Conservation (phyloP, 2,797 vertebrate species). For the Percopsis omiscomaycus region DNA sequence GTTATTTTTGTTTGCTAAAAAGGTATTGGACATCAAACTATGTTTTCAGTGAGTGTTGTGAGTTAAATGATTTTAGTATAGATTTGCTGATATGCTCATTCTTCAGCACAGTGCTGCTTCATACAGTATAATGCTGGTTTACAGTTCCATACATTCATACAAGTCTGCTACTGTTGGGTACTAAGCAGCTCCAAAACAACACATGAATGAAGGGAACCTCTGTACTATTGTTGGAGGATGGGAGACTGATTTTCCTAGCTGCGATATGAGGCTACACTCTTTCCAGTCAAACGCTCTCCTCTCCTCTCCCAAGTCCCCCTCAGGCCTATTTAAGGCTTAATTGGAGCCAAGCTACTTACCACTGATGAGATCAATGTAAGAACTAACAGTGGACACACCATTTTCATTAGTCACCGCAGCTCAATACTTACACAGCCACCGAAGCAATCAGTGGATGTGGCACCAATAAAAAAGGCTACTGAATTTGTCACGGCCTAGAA, state of each 20-base stretch:
- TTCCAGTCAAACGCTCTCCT: conserved; percentile 8
- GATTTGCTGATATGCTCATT: no score
- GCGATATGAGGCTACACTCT: neutral
- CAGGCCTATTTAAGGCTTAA: conserved; percentile 64
- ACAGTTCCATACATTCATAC: conserved; percentile 14
- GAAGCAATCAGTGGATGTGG: conserved; percentile 48
- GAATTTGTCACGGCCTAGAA: conserved; percentile 34
- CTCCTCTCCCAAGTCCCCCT: conserved; percentile 14
- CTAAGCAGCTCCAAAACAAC: neutral
- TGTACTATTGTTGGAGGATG: neutral
- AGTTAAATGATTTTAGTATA: no score
- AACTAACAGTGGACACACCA: conserved; percentile 54
- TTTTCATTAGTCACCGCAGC: conserved; percentile 70
- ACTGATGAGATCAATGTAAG: conserved; percentile 69
- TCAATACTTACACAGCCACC: conserved; percentile 56
- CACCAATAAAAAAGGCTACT: conserved; percentile 40
- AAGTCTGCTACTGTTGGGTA: conserved; percentile 10
- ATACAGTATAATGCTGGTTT: neutral
- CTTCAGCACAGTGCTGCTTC: no score
- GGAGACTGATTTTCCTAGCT: no score
- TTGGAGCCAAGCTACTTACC: conserved; percentile 66
- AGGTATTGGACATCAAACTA: no score
- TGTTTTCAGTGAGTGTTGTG: no score
- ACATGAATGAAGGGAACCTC: neutral
- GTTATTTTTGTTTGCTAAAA: no score